These are phyloP conservation scores for Teleopsis dalmanni DNA, from an alignment of 1,140 invertebrate species.

Conservation along the genomic window DNA sequence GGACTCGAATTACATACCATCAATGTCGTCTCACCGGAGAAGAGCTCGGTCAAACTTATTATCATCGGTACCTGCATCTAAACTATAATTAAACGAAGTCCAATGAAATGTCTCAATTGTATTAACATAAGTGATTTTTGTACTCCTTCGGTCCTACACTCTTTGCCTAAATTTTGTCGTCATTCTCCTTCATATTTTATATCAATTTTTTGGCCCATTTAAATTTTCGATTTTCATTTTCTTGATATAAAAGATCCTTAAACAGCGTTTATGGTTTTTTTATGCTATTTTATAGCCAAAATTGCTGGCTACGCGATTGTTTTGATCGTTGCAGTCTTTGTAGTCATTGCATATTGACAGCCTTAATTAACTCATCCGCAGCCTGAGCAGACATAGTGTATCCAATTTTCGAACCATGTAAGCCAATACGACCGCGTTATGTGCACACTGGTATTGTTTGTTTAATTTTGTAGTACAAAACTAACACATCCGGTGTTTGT, in stretches of 20 bases:
- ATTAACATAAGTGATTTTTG: background rate
- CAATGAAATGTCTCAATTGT: background rate
- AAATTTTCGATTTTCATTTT: background rate
- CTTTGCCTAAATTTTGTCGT: background rate
- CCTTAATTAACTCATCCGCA: slow-evolving; percentile 42
- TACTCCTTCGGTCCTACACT: background rate
- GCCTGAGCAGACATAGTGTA: slow-evolving; percentile 41
- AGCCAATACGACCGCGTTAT: too few species aligned
- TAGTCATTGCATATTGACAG: slow-evolving; percentile 28
- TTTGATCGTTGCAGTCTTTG: background rate
- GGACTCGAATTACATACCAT: slow-evolving; percentile 43
- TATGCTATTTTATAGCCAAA: slow-evolving; percentile 1
- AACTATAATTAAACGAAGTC: background rate
- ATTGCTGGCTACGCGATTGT: background rate
- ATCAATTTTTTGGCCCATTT: background rate
- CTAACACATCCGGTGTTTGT: too few species aligned
- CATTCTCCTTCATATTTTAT: slow-evolving; percentile 3
- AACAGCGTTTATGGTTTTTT: background rate
- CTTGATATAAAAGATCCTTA: background rate
- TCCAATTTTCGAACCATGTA: too few species aligned
- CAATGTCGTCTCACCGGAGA: slow-evolving; percentile 12
- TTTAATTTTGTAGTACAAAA: too few species aligned
- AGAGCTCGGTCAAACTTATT: background rate
- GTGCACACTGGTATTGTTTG: background rate
- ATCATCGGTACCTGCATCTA: background rate